Percentiles rank a stretch among this genome's conserved stretches.
Conservation (phyloP, 1,140 invertebrate species). For the Trissolcus basalis region DNA sequence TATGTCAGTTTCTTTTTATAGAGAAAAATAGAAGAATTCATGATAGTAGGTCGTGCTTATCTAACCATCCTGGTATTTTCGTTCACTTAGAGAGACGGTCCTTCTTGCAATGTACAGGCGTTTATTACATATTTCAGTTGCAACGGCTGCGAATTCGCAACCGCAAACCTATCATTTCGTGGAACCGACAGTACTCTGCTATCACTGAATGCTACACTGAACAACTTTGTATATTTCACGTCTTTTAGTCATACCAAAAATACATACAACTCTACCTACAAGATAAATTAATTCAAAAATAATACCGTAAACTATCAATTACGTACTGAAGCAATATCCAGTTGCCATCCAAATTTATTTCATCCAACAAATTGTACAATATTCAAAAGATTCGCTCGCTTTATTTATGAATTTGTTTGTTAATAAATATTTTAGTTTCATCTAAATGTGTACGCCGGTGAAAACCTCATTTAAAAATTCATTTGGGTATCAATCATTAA, state of each 20-base stretch:
- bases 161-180: conserved; percentile 22
- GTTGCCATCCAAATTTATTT: too few species aligned
- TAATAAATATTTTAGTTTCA: conserved; percentile 9
- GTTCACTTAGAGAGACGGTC: conserved; percentile 31
- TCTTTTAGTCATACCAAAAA: too few species aligned
- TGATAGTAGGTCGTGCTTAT: conserved; percentile 51
- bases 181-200: conserved; percentile 14
- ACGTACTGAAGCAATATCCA: too few species aligned
- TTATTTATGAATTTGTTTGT: too few species aligned
- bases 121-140: conserved; percentile 25
- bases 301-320: too few species aligned
- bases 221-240: conserved; percentile 14
- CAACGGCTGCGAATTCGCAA: conserved; percentile 11
- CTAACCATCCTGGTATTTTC: conserved; percentile 51
- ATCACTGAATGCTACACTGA: conserved; percentile 11
- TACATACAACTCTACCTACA: too few species aligned
- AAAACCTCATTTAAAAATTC: conserved; percentile 50
- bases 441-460: conserved; percentile 40
- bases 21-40: conserved; percentile 45
- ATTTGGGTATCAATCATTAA: conserved; percentile 52
- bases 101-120: conserved; percentile 19
- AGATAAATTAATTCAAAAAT: too few species aligned
- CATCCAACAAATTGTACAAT: too few species aligned
- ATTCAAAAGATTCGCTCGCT: too few species aligned
- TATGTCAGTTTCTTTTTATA: conserved; percentile 60